These are phyloP conservation scores for Lophotis ruficrista DNA, from an alignment of 2,113 vertebrate species.

Conservation along the genomic window DNA sequence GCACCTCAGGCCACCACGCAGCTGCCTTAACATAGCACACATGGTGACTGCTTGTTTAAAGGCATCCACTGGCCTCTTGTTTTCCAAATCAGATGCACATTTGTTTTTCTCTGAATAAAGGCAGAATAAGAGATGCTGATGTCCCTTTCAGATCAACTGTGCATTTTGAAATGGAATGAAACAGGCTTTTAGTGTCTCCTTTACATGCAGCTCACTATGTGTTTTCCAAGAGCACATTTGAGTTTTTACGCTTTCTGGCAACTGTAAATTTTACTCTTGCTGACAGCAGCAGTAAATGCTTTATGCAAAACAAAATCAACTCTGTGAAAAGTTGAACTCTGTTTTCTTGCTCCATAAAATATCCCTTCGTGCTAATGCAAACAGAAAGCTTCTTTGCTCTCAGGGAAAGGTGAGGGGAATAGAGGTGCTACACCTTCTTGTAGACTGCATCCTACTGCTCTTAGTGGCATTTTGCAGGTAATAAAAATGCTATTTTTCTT, in stretches of 20 bases:
- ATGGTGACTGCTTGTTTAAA: neutral
- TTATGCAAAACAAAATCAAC: slow-evolving; percentile 62
- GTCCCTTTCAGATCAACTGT: slow-evolving; percentile 37
- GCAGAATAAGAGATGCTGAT: slow-evolving; percentile 43
- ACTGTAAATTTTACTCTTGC: slow-evolving; percentile 65
- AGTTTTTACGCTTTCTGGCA: slow-evolving; percentile 65
- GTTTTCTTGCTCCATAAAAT: slow-evolving; percentile 61
- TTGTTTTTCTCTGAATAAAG: slow-evolving; percentile 36
- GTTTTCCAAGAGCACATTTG: slow-evolving; percentile 44
- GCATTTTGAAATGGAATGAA: slow-evolving; percentile 52
- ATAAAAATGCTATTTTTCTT: slow-evolving; percentile 7
- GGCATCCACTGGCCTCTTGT: neutral
- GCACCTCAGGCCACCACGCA: neutral
- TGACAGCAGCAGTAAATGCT: slow-evolving; percentile 71
- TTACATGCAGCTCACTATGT: slow-evolving; percentile 48
- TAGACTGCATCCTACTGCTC: neutral
- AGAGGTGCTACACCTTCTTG: slow-evolving; percentile 16
- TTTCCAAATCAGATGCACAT: slow-evolving; percentile 36
- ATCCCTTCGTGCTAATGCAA: slow-evolving; percentile 49
- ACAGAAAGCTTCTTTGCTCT: slow-evolving; percentile 41
- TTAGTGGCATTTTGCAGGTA: slow-evolving; percentile 10
- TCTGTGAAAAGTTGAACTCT: slow-evolving; percentile 65
- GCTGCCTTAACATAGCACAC: neutral
- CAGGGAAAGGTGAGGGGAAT: slow-evolving; percentile 11
- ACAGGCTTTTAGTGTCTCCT: slow-evolving; percentile 49